Conservation (phyloP, 2,113 vertebrate genomes). For the Clinocottus analis region DNA sequence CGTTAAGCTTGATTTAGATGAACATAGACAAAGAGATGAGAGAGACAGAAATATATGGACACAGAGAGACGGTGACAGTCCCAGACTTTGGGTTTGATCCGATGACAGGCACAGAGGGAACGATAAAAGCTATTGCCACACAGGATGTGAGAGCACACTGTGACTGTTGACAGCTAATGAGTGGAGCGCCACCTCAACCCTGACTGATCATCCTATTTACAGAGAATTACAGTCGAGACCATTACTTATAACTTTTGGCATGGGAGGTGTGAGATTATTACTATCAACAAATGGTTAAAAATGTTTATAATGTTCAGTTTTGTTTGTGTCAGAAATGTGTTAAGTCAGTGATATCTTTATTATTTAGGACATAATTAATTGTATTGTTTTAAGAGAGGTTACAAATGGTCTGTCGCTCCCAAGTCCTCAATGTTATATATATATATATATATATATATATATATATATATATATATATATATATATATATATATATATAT, state of each 20-base stretch:
- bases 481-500: no score
- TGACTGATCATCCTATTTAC: neutral
- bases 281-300: neutral
- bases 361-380: neutral
- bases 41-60: constrained; percentile 1
- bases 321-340: neutral
- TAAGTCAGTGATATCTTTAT: neutral
- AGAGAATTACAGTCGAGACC: neutral
- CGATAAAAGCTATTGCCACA: neutral
- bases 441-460: neutral
- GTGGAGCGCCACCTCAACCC: neutral
- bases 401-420: neutral
- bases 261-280: neutral
- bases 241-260: neutral
- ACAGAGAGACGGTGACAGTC: neutral
- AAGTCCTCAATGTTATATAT: neutral
- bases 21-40: constrained; percentile 2
- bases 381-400: neutral
- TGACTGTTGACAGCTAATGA: constrained; percentile 7
- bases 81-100: neutral
- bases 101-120: neutral
- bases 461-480: no score
- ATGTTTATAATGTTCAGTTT: neutral
- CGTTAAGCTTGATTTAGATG: neutral
- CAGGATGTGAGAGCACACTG: neutral